Evolutionary conservation across 2,888 invertebrate genomes (phyloP).

Genomic region (Polia nebulosa): DNA sequence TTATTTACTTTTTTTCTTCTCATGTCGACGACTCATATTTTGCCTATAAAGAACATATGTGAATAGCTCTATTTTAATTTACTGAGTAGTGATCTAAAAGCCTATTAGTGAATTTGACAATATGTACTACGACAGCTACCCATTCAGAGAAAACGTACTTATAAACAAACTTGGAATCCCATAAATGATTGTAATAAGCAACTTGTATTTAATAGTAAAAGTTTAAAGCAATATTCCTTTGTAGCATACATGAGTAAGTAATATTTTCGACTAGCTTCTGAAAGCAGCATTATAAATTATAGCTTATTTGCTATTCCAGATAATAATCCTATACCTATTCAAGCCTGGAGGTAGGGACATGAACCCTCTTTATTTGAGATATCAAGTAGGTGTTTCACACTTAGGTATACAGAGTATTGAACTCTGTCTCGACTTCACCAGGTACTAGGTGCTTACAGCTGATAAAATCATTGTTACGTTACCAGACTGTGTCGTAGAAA

Average conservation of each 20-base stretch:
- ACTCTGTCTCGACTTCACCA: background rate
- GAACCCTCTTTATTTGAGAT: slow-evolving; percentile 9
- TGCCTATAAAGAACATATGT: too few relatives aligned
- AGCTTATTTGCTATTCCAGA: too few relatives aligned
- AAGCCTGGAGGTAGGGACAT: background rate
- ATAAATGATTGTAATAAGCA: background rate
- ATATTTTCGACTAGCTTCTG: too few relatives aligned
- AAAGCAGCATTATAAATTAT: too few relatives aligned
- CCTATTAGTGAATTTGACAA: too few relatives aligned
- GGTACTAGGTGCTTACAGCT: background rate
- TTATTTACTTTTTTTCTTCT: background rate
- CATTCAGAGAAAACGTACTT: too few relatives aligned
- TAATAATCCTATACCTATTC: too few relatives aligned
- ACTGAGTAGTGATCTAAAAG: too few relatives aligned
- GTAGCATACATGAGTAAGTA: background rate
- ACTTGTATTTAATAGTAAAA: background rate
- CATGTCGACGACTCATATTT: too few relatives aligned
- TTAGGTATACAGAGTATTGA: slow-evolving; percentile 1
- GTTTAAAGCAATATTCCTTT: background rate
- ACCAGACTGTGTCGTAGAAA: background rate
- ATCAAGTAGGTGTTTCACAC: slow-evolving; percentile 2
- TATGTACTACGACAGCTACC: too few relatives aligned
- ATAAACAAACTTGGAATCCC: background rate
- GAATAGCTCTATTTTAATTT: too few relatives aligned
- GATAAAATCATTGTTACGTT: background rate